Evolutionary conservation across 2,888 invertebrate species (phyloP).

Genomic region (Neoscelio sp.): DNA sequence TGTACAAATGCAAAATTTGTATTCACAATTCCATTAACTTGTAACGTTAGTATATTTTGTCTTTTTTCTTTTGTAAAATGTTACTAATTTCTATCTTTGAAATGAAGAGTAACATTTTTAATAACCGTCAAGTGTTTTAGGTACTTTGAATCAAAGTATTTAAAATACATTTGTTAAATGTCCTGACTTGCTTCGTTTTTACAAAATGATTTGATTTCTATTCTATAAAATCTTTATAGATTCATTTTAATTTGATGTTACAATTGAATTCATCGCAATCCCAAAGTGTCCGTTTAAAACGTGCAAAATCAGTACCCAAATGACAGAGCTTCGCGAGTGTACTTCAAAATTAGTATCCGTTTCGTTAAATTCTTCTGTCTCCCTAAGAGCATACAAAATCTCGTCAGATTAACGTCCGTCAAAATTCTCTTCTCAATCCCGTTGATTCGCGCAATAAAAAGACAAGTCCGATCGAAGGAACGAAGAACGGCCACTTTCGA

Average conservation of each 20-base stretch:
- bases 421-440: constrained; percentile 44
- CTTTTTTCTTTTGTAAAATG: too few relatives aligned
- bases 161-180: too few relatives aligned
- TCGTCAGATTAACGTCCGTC: neutral
- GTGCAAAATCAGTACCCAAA: neutral
- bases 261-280: neutral
- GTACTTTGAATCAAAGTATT: too few relatives aligned
- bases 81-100: too few relatives aligned
- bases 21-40: too few relatives aligned
- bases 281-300: neutral
- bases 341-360: constrained; percentile 1
- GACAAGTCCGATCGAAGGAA: constrained; percentile 23
- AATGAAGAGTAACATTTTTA: neutral
- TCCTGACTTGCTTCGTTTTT: too few relatives aligned
- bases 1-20: too few relatives aligned
- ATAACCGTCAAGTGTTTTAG: neutral
- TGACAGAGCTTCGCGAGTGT: constrained; percentile 6
- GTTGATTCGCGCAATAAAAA: constrained; percentile 37
- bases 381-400: neutral
- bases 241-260: constrained; percentile 2
- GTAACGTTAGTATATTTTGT: too few relatives aligned
- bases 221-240: neutral
- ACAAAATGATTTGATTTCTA: too few relatives aligned
- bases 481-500: constrained; percentile 32
- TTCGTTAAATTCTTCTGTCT: constrained; percentile 13